These are phyloP conservation scores for Otis tarda DNA, from an alignment of 2,113 vertebrate genomes.

Conservation along the genomic window DNA sequence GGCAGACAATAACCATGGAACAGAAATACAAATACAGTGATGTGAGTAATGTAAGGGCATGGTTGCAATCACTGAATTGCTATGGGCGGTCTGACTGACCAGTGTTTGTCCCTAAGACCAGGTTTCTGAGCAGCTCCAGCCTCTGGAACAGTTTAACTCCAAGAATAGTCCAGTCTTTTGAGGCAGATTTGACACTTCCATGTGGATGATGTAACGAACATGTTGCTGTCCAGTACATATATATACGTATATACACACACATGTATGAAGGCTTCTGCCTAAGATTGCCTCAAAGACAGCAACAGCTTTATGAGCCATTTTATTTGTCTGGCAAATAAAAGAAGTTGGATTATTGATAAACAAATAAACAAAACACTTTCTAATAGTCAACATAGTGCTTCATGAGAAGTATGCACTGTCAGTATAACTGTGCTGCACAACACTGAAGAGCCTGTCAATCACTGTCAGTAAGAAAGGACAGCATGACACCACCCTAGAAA, in stretches of 20 bases:
- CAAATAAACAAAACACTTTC: background rate
- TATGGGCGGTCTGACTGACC: background rate
- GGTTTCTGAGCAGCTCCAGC: background rate
- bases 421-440: background rate
- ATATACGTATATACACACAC: background rate
- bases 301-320: background rate
- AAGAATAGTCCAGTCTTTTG: background rate
- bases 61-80: background rate
- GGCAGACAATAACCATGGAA: background rate
- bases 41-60: background rate
- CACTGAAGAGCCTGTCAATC: background rate
- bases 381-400: background rate
- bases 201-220: background rate
- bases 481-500: constrained; percentile 16
- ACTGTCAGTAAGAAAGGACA: background rate
- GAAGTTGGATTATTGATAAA: background rate
- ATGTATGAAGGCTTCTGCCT: background rate
- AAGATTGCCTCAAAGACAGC: background rate
- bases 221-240: background rate
- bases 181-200: background rate
- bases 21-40: background rate
- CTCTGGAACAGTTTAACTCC: background rate
- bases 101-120: background rate
- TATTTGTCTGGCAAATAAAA: background rate
- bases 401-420: background rate